phyloP scores from a whole-genome alignment of 2,113 vertebrate genomes.

The Amazona vittata region DNA sequence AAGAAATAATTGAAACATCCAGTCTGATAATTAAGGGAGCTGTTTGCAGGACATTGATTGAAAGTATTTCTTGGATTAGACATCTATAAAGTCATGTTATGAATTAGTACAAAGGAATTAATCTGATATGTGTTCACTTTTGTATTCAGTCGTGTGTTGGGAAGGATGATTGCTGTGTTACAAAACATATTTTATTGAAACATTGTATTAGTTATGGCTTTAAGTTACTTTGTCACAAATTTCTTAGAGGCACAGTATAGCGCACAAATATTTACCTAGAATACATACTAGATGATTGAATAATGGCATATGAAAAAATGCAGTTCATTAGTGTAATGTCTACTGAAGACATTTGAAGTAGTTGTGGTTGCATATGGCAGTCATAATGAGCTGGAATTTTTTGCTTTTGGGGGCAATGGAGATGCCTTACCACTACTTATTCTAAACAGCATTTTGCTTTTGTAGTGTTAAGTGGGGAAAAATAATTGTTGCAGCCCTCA shows the following conservation, averaged over 20 bases:
- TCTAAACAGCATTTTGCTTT: background rate
- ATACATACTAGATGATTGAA: background rate
- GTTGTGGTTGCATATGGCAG: background rate
- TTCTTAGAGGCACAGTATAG: background rate
- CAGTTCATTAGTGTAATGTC: background rate
- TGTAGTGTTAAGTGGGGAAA: background rate
- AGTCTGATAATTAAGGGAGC: background rate
- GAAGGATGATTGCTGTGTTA: background rate
- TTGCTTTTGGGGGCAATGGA: background rate
- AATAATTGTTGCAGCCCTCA: background rate
- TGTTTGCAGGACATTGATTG: background rate
- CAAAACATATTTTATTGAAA: background rate
- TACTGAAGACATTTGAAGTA: background rate
- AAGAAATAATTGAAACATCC: background rate
- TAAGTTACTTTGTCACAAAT: background rate
- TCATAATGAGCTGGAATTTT: background rate
- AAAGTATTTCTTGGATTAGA: background rate
- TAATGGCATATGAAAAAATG: background rate
- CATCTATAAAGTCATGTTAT: background rate
- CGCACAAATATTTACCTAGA: background rate
- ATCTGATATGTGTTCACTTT: background rate
- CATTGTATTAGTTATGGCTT: background rate
- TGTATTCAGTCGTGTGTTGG: background rate
- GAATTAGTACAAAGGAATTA: background rate
- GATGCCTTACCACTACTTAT: background rate